phyloP scores from a whole-genome alignment of 2,797 vertebrate species.

The Pitangus sulphuratus region DNA sequence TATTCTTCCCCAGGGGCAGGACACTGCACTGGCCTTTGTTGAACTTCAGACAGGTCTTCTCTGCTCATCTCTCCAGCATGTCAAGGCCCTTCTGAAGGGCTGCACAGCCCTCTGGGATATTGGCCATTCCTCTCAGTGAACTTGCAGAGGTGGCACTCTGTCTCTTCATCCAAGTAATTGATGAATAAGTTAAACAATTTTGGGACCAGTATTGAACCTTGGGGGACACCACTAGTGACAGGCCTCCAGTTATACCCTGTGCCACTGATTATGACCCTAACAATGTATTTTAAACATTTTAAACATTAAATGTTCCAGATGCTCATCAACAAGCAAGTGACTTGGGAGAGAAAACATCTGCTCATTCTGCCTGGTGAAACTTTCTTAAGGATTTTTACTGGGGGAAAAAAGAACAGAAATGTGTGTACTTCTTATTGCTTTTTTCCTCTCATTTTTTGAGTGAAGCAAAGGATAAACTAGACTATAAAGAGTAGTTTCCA shows the following conservation, averaged over 20 bases:
- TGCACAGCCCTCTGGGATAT: neutral
- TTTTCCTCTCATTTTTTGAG: neutral
- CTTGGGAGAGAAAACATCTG: neutral
- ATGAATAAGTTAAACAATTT: neutral
- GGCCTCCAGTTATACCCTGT: fast-evolving
- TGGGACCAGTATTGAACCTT: neutral
- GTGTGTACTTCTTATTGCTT: neutral
- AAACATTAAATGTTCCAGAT: neutral
- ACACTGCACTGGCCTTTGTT: neutral
- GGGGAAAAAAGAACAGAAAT: neutral
- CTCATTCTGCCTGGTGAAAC: neutral
- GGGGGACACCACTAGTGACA: neutral
- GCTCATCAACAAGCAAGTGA: neutral
- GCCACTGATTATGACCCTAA: neutral
- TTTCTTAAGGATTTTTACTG: neutral
- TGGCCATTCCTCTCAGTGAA: fast-evolving
- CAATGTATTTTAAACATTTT: neutral
- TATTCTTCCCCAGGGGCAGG: neutral
- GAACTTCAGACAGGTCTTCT: neutral
- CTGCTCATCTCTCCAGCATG: neutral
- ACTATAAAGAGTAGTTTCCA: neutral
- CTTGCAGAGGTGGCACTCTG: neutral
- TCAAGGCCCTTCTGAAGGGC: neutral
- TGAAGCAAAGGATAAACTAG: neutral
- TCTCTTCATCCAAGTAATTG: neutral